Base-by-base conservation (phyloP, 1,140 invertebrate genomes). In the Drosophila ananassae region DNA sequence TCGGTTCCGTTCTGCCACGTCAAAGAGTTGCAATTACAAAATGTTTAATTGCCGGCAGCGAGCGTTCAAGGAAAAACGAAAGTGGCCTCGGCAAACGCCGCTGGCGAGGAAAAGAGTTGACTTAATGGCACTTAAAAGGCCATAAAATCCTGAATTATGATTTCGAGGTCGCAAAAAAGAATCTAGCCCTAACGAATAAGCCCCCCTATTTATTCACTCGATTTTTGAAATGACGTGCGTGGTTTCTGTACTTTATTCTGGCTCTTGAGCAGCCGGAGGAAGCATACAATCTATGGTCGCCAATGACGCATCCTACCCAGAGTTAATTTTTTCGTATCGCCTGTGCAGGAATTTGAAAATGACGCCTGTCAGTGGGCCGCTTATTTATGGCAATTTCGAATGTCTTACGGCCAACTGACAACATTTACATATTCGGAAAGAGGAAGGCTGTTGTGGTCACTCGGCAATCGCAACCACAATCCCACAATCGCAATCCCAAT, bases 1-100 rank as follows among this genome's bases (percentile, higher is more conserved):
- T 48, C 48, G 28, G 63, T 68, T 69, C 32, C 21, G 63, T 56
- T 69, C 52, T 25, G 63, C 67, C 39, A 55, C 77, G 83, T 89
- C 83, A 89, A 89, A 89, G 83, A 89, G 83, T 89, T 89, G 84
- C 68, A 89, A 83, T 77, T 79, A 63, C 52, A 73, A 58, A 72
- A 79, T 71, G 25, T 89, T 83, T 89, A 89, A 89, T 79, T 89
- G 83, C 83, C 46, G 47, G 34, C 60, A 52, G 64, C 25, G 62
- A 87, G 60, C 67, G 77, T 87, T 85, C 77, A 75, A 72, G 82
- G 82, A 79, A 85, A 84, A 80, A 64, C 63, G 80, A 84, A 80
- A 85, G 82, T 85, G 73, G 59, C 63, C 72, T 53, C 53, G 56
- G 44, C 21, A 30, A 44, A 51, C 52, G 46, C 46, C 41, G 30